Base-by-base conservation (phyloP, 2,888 invertebrate species). In the Ormyrus thymus region DNA sequence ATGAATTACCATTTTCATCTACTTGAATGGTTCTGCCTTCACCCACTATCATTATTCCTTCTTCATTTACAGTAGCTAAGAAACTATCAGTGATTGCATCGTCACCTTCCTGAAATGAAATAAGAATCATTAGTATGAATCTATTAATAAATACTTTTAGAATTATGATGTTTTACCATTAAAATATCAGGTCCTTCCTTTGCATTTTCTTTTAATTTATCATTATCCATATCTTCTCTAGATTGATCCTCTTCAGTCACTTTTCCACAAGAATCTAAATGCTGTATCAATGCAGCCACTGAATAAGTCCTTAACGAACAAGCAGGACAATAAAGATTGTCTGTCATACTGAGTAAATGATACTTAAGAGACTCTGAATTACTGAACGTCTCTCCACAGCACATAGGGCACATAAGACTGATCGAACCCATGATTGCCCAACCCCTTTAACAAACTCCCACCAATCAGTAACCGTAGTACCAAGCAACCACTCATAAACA, bases 371-470 rank as follows among this genome's bases (percentile, higher is more conserved):
- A 89, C 81, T 92, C 89, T 81, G 92, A 92, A 77, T 92, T 92
- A 80, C 90, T 87, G 90, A 94, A 94, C 76, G 91, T 92, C 86
- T 92, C 92, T 80, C 92, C 92, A 85, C 94, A 94, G 87, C 94
- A 94, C 87, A 94, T 90, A 56, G 94, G 93, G 84, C 94, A 94
- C 82, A 91, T 86, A 85, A 92, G 86, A 83, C 86, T 87, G 86
- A 90, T 84, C 75, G 91, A 91, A 86, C 91, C 92, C 93, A 93
- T 93, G 85, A 10, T 75, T 9, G 7, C 10, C 10, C 13, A 74
- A 46, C 11, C 48, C 6, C 55, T 53, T 5, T 1, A 15, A 59
- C 10, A 53, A 53, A 46, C 10, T 56, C 7, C n/a, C 13, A 43
- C 48, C 29, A 73, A 7, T 65, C 58, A 65, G 6, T 8, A n/a